Evolutionary conservation across 2,797 vertebrate genomes (phyloP).

Genomic region (Remorina albescens): DNA sequence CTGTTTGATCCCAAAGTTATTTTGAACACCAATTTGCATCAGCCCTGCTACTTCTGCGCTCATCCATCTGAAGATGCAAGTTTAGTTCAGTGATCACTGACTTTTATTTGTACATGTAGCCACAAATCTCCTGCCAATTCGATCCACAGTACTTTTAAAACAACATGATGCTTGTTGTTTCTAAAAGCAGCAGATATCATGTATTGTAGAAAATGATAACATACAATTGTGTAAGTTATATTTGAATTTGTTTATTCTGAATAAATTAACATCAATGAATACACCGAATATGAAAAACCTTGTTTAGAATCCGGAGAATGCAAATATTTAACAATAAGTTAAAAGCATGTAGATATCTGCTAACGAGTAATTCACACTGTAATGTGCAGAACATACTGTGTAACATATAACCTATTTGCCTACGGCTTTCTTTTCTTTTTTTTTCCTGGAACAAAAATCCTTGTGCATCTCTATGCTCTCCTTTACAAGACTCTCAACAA

Average conservation of each 20-base stretch:
- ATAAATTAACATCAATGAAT: neutral
- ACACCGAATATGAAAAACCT: too few relatives aligned
- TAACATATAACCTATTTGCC: neutral
- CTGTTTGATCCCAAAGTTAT: constrained; percentile 28
- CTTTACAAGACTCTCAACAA: neutral
- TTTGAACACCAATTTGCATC: constrained; percentile 36
- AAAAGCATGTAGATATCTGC: too few relatives aligned
- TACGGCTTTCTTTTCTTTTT: neutral
- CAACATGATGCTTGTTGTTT: neutral
- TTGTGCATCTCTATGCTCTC: neutral
- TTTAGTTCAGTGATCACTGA: constrained; percentile 8
- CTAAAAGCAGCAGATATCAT: neutral
- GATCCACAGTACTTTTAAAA: neutral
- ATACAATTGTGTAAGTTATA: neutral
- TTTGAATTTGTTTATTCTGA: neutral
- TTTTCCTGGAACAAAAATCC: neutral
- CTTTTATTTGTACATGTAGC: constrained; percentile 16
- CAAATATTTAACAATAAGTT: too few relatives aligned
- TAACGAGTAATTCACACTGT: neutral
- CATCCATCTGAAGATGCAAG: constrained; percentile 15
- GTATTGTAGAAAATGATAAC: neutral
- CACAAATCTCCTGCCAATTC: constrained; percentile 2
- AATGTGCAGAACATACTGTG: neutral
- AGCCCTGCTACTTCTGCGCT: constrained; percentile 5
- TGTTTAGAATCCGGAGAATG: too few relatives aligned